Base-by-base conservation (phyloP, 2,888 invertebrate genomes). In the Cryptus armator region DNA sequence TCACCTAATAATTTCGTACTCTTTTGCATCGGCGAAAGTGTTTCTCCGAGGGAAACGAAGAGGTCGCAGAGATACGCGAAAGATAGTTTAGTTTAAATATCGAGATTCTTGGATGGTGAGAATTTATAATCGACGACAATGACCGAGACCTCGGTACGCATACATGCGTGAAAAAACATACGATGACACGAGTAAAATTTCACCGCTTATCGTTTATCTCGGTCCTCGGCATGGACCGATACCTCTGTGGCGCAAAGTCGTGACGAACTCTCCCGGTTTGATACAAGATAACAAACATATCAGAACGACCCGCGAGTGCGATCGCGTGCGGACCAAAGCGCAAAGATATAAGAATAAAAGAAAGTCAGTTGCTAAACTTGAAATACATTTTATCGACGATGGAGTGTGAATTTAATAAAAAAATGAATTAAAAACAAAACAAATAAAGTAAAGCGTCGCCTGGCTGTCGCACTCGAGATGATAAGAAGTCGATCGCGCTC, bases 141-240 rank as follows among this genome's bases (percentile, higher is more conserved):
- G 74, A 74, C 74, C 62, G 62, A 62, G 46, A 74, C 62, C 74
- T 74, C 29, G n/a, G 24, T 29, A 56, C 44, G 46, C 44, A 46
- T 10, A 48, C 59, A 32, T 14, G 44, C 46, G 9, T 12, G 16
- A 44, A 59, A 19, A 37, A 24, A 29, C 59, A 46, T 29, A 29
- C 46, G 62, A 67, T 12, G 79, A 32, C 56, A 19, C 76, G 66
- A 44, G 82, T 64, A 7, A 51, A 66, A 19, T n/a, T 53, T 79
- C 59, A 29, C 43, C 70, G 77, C 82, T 87, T 88, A 88, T 88
- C 86, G 82, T 84, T 86, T 87, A 85, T 83, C 84, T 85, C 75
- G 44, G 68, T 80, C 76, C 71, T 77, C 66, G 59, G 70, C 82
- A 84, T 84, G 85, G 86, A 74, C 85, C 76, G 71, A 68, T 83